Conservation (phyloP, 1,140 invertebrate species). For the Babylonia areolata region DNA sequence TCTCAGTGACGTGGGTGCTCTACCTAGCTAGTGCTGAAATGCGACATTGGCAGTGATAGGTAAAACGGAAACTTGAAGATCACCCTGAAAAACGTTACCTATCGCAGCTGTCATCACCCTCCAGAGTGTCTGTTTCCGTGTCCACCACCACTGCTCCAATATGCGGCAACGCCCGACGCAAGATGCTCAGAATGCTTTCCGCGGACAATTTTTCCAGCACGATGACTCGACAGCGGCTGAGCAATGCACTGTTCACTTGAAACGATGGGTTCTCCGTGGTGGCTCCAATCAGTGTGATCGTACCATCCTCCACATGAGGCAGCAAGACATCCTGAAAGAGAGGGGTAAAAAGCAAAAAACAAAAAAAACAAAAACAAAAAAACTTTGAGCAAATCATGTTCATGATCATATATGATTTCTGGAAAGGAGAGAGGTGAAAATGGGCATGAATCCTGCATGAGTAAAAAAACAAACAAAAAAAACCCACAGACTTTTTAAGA, state of each 20-base stretch:
- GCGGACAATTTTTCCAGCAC: conserved; percentile 84
- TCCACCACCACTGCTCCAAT: conserved; percentile 35
- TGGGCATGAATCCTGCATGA: no score
- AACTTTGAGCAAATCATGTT: no score
- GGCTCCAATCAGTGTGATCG: conserved; percentile 88
- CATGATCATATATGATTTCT: no score
- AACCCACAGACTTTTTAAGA: no score
- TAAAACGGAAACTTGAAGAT: no score
- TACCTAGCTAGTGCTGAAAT: no score
- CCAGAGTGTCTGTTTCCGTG: neutral
- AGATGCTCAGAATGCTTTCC: conserved; percentile 81
- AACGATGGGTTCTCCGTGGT: conserved; percentile 94
- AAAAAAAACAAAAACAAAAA: no score
- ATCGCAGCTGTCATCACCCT: neutral
- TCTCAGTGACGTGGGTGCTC: no score
- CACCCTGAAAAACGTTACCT: neutral
- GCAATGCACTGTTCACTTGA: conserved; percentile 86
- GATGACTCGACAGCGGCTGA: conserved; percentile 84
- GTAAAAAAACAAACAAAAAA: no score
- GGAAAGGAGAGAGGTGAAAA: no score
- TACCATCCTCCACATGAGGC: conserved; percentile 87
- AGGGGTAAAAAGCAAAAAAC: no score
- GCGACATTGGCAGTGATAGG: no score
- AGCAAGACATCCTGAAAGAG: conserved; percentile 88
- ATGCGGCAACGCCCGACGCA: conserved; percentile 79